A percentile compares a stretch with the other conserved stretches of the same genome.
phyloP scores from a whole-genome alignment of 2,888 invertebrate species.

The Parascotia fuliginaria region DNA sequence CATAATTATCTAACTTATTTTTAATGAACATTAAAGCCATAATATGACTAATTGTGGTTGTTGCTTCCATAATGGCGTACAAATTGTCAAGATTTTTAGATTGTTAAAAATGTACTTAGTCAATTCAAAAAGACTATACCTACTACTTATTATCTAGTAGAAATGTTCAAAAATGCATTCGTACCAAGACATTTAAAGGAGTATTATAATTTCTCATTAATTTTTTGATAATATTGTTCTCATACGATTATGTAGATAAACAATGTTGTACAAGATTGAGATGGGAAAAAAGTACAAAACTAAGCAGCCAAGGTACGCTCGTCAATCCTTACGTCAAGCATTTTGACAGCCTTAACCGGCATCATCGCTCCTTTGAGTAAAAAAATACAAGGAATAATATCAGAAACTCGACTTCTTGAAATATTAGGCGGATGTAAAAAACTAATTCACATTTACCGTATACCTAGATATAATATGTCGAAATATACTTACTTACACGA shows the following conservation, averaged over 20 bases:
- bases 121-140: no score
- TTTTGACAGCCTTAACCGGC: slow-evolving; percentile 84
- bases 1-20: no score
- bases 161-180: no score
- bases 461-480: not conserved
- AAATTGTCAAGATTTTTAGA: no score
- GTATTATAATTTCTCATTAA: slow-evolving; percentile 31
- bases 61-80: no score
- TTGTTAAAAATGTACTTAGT: no score
- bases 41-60: no score
- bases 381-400: slow-evolving; percentile 63
- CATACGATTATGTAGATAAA: slow-evolving; percentile 57
- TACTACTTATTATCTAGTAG: no score
- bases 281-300: slow-evolving; percentile 73
- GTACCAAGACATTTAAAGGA: not conserved
- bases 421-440: slow-evolving; percentile 37
- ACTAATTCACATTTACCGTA: slow-evolving; percentile 31
- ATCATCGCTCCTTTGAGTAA: slow-evolving; percentile 67
- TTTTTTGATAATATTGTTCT: slow-evolving; percentile 43
- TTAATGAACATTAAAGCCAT: no score
- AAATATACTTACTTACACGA: not conserved
- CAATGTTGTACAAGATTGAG: slow-evolving; percentile 72
- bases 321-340: slow-evolving; percentile 82
- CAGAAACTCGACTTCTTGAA: slow-evolving; percentile 44
- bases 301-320: slow-evolving; percentile 67